These are phyloP conservation scores for Danio rerio DNA, from an alignment of 2,113 vertebrate genomes.

Conservation along the genomic window GRCz12tu NC_133189.1:30057001-30057500, in stretches of 20 bases:
- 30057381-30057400: neutral
- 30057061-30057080: neutral
- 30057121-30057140: slow-evolving; percentile 1
- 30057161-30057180: neutral
- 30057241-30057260: neutral
- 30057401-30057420: slow-evolving; percentile 1
- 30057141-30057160: neutral
- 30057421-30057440: slow-evolving; percentile 14
- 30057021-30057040: slow-evolving; percentile 30
- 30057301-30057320: neutral
- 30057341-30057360: neutral
- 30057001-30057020: slow-evolving; percentile 13
- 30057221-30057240: slow-evolving; percentile 11
- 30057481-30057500: neutral
- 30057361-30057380: neutral
- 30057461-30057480: neutral
- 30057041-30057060: slow-evolving; percentile 2
- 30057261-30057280: neutral
- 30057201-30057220: neutral
- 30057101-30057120: neutral
- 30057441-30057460: neutral
- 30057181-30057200: neutral
- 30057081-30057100: neutral
- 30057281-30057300: neutral
- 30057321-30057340: slow-evolving; percentile 10